Evolutionary conservation across 2,797 vertebrate genomes (phyloP), one percentile per base, ranked within the genome.

Genomic region (Rhinogobio ventralis): DNA sequence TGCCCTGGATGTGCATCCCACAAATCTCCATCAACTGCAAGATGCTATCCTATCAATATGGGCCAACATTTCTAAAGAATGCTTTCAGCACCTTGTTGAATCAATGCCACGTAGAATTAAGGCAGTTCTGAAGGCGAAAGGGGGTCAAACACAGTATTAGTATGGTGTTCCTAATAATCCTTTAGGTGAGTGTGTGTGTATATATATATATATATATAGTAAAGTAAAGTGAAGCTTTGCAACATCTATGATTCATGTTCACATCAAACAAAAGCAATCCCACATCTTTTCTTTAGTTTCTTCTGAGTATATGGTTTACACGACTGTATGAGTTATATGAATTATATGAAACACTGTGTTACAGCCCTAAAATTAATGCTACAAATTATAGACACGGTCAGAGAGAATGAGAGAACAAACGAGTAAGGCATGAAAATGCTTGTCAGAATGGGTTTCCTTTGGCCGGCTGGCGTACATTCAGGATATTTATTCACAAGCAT

Each of bases 401-500:
- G 30, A 67, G n/a, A 67, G 30, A 25, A 39, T 39, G 69, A 25
- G 25, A 74, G 69, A 51, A 67, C 28, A 45, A 53, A 51, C 4
- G 15, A 71, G 67, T 55, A 57, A 81, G 67, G 23, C 57, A 49
- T 66, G 81, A 83, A 75, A 30, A 67, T 15, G 15, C 30, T 83
- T 67, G 81, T 83, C 81, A 67, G 57, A n/a, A 19, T 13, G 45
- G 11, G 72, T 75, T 83, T 67, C 9, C 57, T 83, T 53, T 75
- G 71, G 81, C 81, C 72, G 45, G 30, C 81, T 67, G 81, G 60
- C 30, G n/a, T 53, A 49, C 62, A 75, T 75, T 83, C 72, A 75
- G 60, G 60, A 67, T 75, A 75, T 83, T 66, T 83, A 75, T 82
- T 82, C 71, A 75, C 71, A 53, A 75, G 81, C 33, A n/a, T 82